phyloP scores from a whole-genome alignment of 2,113 vertebrate species.

The Hylia prasina region DNA sequence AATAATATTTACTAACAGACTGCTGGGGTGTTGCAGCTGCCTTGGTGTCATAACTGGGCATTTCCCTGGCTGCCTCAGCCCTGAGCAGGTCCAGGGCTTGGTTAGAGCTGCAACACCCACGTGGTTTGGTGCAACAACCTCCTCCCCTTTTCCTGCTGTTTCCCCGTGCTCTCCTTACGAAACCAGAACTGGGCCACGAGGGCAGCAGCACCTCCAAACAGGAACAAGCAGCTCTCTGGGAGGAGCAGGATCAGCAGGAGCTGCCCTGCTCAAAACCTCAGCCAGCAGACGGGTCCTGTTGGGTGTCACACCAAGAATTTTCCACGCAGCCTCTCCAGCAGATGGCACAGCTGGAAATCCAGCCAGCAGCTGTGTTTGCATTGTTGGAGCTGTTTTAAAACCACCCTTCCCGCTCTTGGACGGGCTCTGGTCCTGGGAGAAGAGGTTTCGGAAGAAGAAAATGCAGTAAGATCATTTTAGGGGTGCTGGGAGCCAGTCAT shows the following conservation, averaged over 20 bases:
- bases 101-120: neutral
- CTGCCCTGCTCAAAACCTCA: neutral
- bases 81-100: neutral
- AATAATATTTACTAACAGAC: neutral
- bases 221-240: neutral
- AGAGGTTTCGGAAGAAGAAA: neutral
- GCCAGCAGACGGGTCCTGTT: neutral
- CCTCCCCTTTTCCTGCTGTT: neutral
- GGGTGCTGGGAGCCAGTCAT: neutral
- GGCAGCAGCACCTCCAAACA: neutral
- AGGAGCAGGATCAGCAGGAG: neutral
- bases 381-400: neutral
- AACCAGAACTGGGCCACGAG: neutral
- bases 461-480: neutral
- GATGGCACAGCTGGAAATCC: neutral
- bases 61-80: neutral
- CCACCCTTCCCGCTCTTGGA: neutral
- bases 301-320: neutral
- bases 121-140: neutral
- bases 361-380: constrained; percentile 12
- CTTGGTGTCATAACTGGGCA: neutral
- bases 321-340: neutral
- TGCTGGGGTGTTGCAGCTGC: neutral
- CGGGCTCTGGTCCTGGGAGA: neutral
- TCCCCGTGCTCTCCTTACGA: neutral